Evolutionary conservation across 2,113 vertebrate genomes (phyloP).

Genomic region (Melanerpes aurifrons): DNA sequence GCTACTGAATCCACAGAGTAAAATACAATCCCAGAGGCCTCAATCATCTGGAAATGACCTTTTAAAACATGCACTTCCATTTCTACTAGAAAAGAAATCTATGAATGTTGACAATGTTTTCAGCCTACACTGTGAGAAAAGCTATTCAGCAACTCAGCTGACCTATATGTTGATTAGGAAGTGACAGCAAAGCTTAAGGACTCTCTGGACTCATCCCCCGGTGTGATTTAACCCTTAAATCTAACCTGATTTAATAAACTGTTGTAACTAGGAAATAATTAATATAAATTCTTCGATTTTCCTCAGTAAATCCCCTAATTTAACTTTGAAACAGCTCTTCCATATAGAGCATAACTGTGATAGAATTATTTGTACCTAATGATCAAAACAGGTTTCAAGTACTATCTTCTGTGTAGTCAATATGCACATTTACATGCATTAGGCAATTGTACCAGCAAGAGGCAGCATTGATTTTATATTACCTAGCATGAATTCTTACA

Average conservation of each 20-base stretch:
- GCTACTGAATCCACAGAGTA: neutral
- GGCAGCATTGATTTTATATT: constrained; percentile 34
- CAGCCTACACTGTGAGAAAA: neutral
- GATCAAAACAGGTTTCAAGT: neutral
- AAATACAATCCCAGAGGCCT: neutral
- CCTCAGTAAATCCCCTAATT: neutral
- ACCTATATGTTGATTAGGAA: neutral
- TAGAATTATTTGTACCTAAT: neutral
- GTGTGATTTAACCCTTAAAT: constrained; percentile 19
- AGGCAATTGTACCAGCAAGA: neutral
- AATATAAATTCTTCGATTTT: neutral
- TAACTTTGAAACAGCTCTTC: constrained; percentile 33
- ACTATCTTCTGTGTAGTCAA: neutral
- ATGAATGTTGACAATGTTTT: neutral
- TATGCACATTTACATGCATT: neutral
- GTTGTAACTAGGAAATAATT: neutral
- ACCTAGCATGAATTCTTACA: neutral
- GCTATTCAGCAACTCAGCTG: neutral
- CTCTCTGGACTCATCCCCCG: neutral
- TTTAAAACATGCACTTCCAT: constrained; percentile 6
- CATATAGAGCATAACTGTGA: neutral
- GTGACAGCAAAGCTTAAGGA: constrained; percentile 18
- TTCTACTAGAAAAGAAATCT: neutral
- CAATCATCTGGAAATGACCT: neutral
- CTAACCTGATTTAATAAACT: constrained; percentile 31